Conservation (phyloP, 2,797 vertebrate species). For the Myoxocephalus aenaeus region DNA sequence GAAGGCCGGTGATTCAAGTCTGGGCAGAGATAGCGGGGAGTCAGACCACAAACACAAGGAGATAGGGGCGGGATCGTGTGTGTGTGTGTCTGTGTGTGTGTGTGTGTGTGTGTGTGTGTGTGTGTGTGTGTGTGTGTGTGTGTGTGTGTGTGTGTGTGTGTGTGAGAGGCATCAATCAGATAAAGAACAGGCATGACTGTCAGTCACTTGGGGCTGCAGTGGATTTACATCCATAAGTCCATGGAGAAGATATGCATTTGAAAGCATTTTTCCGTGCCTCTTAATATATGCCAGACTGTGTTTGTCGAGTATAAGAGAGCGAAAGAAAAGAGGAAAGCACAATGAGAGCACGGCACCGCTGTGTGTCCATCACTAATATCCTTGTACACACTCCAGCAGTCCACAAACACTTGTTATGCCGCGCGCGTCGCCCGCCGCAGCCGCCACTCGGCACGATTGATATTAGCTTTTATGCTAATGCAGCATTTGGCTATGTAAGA, state of each 20-base stretch:
- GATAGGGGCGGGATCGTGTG: conserved; percentile 38
- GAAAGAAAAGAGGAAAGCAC: conserved; percentile 34
- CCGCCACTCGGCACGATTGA: conserved; percentile 68
- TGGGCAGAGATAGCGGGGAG: conserved; percentile 64
- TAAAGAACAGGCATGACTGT: conserved; percentile 56
- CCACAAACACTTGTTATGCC: conserved; percentile 78
- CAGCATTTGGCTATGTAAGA: conserved; percentile 79
- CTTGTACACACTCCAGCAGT: conserved; percentile 41
- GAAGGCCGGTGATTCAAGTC: conserved; percentile 63
- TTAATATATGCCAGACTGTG: conserved; percentile 27
- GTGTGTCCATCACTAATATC: conserved; percentile 51
- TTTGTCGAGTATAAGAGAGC: not conserved
- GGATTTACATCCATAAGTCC: conserved; percentile 64
- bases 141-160: conserved; percentile 15
- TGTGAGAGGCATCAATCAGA: conserved; percentile 52
- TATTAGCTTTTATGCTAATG: conserved; percentile 84
- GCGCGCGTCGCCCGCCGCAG: conserved; percentile 46
- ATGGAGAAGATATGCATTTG: conserved; percentile 48
- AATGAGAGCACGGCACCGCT: conserved; percentile 19
- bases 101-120: conserved; percentile 7
- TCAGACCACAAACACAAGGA: conserved; percentile 53
- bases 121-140: conserved; percentile 33
- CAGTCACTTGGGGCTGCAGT: conserved; percentile 58
- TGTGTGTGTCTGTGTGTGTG: conserved; percentile 27
- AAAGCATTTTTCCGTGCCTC: conserved; percentile 20